Evolutionary conservation across 2,797 vertebrate genomes (phyloP).

Genomic region (Peromyscus eremicus): DNA sequence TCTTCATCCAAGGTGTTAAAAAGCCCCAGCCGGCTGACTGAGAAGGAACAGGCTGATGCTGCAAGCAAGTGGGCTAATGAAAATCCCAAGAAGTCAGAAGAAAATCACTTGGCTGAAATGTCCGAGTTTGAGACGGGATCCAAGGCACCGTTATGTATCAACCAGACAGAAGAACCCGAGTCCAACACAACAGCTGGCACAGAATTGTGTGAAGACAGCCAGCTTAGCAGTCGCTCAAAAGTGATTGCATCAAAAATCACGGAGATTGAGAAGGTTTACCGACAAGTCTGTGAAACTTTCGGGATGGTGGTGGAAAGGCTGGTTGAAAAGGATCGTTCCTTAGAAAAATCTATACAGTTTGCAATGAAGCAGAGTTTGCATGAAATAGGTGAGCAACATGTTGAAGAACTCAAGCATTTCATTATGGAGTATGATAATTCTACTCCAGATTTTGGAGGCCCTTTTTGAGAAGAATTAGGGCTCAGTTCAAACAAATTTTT

Average conservation of each 20-base stretch:
- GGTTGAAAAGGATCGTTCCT: slow-evolving; percentile 93
- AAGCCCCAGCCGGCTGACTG: slow-evolving; percentile 86
- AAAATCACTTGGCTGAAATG: slow-evolving; percentile 86
- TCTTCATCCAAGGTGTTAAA: slow-evolving; percentile 87
- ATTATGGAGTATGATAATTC: slow-evolving; percentile 93
- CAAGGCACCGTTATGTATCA: slow-evolving; percentile 83
- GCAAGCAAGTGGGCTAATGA: slow-evolving; percentile 85
- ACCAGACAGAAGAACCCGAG: slow-evolving; percentile 87
- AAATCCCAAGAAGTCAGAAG: slow-evolving; percentile 63
- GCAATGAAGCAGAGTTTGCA: slow-evolving; percentile 93
- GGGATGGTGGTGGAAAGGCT: slow-evolving; percentile 97
- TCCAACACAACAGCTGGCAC: slow-evolving; percentile 78
- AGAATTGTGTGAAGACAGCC: slow-evolving; percentile 86
- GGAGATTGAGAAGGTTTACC: slow-evolving; percentile 93
- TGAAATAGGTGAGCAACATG: slow-evolving; percentile 93
- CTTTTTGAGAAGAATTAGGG: slow-evolving; percentile 83
- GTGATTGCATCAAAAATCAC: slow-evolving; percentile 90
- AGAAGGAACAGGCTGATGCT: slow-evolving; percentile 88
- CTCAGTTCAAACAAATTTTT: no score
- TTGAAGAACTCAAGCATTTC: slow-evolving; percentile 94
- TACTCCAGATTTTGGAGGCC: slow-evolving; percentile 87
- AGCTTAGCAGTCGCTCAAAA: slow-evolving; percentile 87
- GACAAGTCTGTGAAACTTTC: slow-evolving; percentile 97
- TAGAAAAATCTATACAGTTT: slow-evolving; percentile 93
- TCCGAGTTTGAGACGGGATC: slow-evolving; percentile 84